Evolutionary conservation across 2,113 vertebrate genomes (phyloP), one percentile per base, ranked within the genome.

Genomic region (Plecotus auritus): DNA sequence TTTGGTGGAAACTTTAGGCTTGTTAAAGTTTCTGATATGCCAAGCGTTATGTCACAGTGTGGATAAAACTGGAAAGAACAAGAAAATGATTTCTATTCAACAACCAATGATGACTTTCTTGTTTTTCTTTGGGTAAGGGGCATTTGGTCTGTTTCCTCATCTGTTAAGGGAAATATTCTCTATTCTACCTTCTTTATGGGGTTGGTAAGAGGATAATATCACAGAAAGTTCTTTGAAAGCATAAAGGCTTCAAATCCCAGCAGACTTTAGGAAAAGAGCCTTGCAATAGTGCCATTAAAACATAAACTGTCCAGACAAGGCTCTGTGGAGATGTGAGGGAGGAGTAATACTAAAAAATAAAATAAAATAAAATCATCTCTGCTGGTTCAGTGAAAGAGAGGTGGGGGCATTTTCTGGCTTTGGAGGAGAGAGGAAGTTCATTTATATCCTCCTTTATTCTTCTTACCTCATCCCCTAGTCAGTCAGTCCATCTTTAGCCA

Each of bases 31-130:
- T 83, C 87, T 86, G 42, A 47, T 49, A 86, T 69, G 45, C 73
- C 88, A 96, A 94, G 37, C 4, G 22, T 74, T 91, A 69, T 67
- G 40, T 64, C n/a, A 74, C 76, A 18, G 80, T 54, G 23, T 72
- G 23, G 64, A 66, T 80, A 86, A 84, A 84, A 89, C 42, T 83
- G 69, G 70, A 74, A 82, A 83, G 47, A 87, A 56, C 2, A 96
- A 91, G 64, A 93, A 90, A 96, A 84, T 76, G 8, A 69, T 72
- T 91, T 90, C 77, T 85, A 66, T 85, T 92, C 30, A 69, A 92
- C 80, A 73, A 26, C 18, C 51, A 66, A 37, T 54, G n/a, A 70
- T 64, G 13, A 49, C 40, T 81, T 94, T 54, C 64, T 81, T 88
- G 18, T 78, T 93, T 94, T 91, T 85, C 51, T 83, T 92, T 96